Evolutionary conservation across 2,113 vertebrate species (phyloP), one percentile per base, ranked within the genome.

Genomic region (Origma solitaria): DNA sequence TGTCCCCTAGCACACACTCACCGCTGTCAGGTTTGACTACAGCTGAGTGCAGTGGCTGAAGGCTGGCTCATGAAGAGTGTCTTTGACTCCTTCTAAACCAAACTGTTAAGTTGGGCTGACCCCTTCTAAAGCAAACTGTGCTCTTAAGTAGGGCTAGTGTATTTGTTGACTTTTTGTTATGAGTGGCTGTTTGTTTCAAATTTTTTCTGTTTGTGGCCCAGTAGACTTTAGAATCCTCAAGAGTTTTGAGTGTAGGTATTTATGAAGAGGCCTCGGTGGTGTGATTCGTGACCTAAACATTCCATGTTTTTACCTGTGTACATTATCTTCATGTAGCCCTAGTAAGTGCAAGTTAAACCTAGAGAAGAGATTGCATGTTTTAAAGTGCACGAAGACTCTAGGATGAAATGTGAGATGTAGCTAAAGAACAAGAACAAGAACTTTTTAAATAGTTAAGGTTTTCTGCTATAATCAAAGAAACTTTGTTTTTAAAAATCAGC

Each of bases 11-110:
- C 17, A 20, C 5, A 6, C 24, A 7, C 22, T 88, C 9, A 12
- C 11, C 3, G 1, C 8, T 45, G 18, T 33, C 0, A 1, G 27
- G 28, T 85, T 64, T 56, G 11, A 37, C 28, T 68, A 42, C 65
- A 60, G 35, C 56, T 47, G 45, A 15, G 21, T 33, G 45, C 16
- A 7, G 35, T 22, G 37, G 35, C 65, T 60, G 70, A 54, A 84
- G 35, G 24, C 27, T 33, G 45, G 16, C 25, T 68, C 17, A 2
- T 9, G 47, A 27, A 33, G 33, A 58, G 19, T 31, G 40, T 27
- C 64, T 84, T 70, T 49, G 30, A 40, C 33, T 38, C 19, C 6
- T 60, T 64, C 33, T 65, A 65, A 65, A 82, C 33, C 19, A 21
- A 71, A 31, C 40, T 42, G 6, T 69, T 51, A 38, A 38, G 24